Evolutionary conservation across 2,113 vertebrate species (phyloP), one percentile per base, ranked within the genome.

Genomic region (Bubo bubo): DNA sequence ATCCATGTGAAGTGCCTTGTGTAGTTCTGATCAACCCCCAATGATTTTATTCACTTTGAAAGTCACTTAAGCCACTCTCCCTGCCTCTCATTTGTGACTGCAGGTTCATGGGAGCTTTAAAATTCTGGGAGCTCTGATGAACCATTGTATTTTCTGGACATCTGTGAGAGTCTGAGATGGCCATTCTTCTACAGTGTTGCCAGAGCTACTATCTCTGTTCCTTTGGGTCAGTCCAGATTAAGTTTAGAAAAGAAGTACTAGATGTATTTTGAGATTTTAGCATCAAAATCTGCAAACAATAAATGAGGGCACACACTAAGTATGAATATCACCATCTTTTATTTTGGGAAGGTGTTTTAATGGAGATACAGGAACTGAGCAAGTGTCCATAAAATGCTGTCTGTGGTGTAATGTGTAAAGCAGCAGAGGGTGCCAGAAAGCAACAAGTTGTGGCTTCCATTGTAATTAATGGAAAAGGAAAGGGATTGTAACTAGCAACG

Each of bases 401-500:
- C 43, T 90, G 53, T 88, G 93, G 45, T 66, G 43, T 52, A 52
- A 79, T 17, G 39, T 4, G 22, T 67, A 75, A 74, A 76, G 82
- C 86, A 90, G 92, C 62, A 93, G 94, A 85, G 88, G 73, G 92
- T 94, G 92, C 87, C 92, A 89, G 76, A 87, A 95, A 94, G 55
- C 84, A 80, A 0, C 8, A 71, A 87, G 43, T 10, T 68, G 74
- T 88, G 56, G 20, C 13, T 96, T 82, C 47, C 13, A 4, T 32
- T 74, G 17, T 72, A 68, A 60, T 75, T 63, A 47, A 41, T 68
- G 58, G 13, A 47, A 82, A 81, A 73, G 9, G 13, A 55, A 41
- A 56, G 26, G 34, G 16, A 71, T 55, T 35, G 30, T 77, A 77
- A 82, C 26, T 43, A 28, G 9, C 23, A 26, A 3, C 64, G 7